A percentile compares a stretch with the other conserved stretches of the same genome.
phyloP scores from a whole-genome alignment of 2,888 invertebrate genomes.

The Epistrophe eligans region DNA sequence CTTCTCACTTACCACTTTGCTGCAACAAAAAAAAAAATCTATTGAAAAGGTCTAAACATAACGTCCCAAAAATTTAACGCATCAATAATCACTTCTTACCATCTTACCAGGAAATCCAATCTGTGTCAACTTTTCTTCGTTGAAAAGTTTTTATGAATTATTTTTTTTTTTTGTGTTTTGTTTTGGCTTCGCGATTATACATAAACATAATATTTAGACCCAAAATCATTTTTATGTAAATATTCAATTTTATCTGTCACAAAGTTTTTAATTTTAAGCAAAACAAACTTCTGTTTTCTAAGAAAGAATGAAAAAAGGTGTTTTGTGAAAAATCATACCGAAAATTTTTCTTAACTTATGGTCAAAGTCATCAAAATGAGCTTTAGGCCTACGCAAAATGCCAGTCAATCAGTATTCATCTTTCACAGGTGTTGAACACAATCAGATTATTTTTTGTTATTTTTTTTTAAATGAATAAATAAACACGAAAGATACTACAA shows the following conservation, averaged over 20 bases:
- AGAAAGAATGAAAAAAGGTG: constrained; percentile 10
- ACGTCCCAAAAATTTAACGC: constrained; percentile 20
- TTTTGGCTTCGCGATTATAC: neutral
- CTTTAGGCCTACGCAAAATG: constrained; percentile 9
- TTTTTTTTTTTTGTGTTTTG: neutral
- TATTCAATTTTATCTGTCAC: constrained; percentile 32
- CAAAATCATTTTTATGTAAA: constrained; percentile 42
- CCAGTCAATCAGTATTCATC: constrained; percentile 61
- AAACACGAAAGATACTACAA: neutral
- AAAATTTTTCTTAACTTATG: constrained; percentile 19
- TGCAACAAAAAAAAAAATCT: neutral
- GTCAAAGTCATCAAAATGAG: constrained; percentile 29
- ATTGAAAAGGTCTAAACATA: constrained; percentile 13
- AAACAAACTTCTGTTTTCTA: constrained; percentile 33
- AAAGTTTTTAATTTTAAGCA: constrained; percentile 57
- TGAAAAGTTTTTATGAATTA: constrained; percentile 30
- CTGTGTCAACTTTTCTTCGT: constrained; percentile 35
- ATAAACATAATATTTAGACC: constrained; percentile 17
- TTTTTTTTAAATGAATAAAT: constrained; percentile 3
- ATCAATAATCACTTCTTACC: constrained; percentile 48
- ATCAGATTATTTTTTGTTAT: constrained; percentile 22
- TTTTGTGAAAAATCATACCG: constrained; percentile 2
- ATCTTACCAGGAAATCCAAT: constrained; percentile 39
- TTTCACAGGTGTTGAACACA: constrained; percentile 62
- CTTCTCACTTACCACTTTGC: neutral